These are phyloP conservation scores for Syndactyla subalaris DNA, from an alignment of 2,797 vertebrate genomes.

Conservation along the genomic window DNA sequence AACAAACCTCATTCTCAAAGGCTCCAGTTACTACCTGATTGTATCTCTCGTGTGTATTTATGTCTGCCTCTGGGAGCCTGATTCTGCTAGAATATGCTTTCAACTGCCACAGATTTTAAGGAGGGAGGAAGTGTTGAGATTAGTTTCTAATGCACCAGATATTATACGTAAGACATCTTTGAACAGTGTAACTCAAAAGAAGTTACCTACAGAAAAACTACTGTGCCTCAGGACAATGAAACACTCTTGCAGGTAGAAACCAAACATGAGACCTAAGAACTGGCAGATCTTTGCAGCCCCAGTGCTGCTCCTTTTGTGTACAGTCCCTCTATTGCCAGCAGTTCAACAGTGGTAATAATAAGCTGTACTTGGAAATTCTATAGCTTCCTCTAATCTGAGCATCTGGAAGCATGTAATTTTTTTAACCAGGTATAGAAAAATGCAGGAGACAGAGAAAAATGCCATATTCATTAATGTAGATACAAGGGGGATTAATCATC, in stretches of 20 bases:
- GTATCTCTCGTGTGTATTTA: not conserved
- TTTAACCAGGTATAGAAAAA: not conserved
- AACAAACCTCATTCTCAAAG: conserved; percentile 41
- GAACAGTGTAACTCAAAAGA: not conserved
- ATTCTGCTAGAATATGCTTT: conserved; percentile 9
- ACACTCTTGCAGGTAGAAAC: not conserved
- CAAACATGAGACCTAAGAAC: not conserved
- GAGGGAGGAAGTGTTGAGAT: not conserved
- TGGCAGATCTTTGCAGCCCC: not conserved
- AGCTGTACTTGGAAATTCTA: not conserved
- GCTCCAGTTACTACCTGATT: conserved; percentile 37
- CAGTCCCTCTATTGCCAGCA: not conserved
- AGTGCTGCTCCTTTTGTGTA: not conserved
- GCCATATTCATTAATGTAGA: not conserved
- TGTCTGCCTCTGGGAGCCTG: not conserved
- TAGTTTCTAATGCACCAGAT: not conserved
- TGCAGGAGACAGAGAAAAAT: not conserved
- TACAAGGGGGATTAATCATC: not conserved
- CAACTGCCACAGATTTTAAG: not conserved
- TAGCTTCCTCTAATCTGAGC: not conserved
- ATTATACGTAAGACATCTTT: not conserved
- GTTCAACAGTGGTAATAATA: not conserved
- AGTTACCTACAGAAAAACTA: not conserved
- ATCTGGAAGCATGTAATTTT: not conserved
- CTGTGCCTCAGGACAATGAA: not conserved